These are phyloP conservation scores for Stramonita haemastoma DNA, from an alignment of 2,888 invertebrate species.

Conservation along the genomic window DNA sequence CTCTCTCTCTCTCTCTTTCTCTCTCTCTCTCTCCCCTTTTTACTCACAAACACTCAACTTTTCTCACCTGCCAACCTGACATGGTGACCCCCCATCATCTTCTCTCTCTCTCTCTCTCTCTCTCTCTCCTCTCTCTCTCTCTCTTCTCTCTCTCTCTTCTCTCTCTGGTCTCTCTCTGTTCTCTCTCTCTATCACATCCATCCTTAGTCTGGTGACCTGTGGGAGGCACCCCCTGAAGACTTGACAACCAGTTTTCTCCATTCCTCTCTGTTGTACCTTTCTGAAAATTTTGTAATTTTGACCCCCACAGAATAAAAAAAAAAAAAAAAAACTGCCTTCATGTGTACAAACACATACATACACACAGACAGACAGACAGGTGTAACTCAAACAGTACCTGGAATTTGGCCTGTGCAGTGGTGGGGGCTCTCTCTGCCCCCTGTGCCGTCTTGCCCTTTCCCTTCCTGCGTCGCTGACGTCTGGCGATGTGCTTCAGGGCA, in stretches of 20 bases:
- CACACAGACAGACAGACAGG: not conserved
- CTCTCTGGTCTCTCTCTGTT: too few species aligned
- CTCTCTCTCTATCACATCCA: not conserved
- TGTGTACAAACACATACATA: not conserved
- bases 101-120: not conserved
- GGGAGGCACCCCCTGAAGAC: not conserved
- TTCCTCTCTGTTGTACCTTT: not conserved
- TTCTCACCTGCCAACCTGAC: too few species aligned
- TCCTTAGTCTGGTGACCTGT: too few species aligned
- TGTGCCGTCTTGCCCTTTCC: constrained; percentile 21
- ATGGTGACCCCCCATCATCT: not conserved
- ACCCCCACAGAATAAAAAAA: not conserved
- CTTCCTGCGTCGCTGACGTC: constrained; percentile 53
- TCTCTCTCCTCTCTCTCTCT: not conserved
- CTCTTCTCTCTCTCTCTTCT: too few species aligned
- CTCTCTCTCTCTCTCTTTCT: too few species aligned
- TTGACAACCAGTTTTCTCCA: not conserved
- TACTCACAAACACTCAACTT: too few species aligned
- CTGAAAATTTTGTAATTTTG: too few species aligned
- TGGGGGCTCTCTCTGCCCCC: constrained; percentile 39
- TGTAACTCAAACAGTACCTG: constrained; percentile 50
- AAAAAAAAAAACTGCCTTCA: not conserved
- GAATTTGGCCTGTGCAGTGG: constrained; percentile 56
- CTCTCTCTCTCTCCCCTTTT: too few species aligned
- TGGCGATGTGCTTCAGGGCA: constrained; percentile 84